Conservation (phyloP, 2,888 invertebrate species). For the Hemicrepidius hirtus region DNA sequence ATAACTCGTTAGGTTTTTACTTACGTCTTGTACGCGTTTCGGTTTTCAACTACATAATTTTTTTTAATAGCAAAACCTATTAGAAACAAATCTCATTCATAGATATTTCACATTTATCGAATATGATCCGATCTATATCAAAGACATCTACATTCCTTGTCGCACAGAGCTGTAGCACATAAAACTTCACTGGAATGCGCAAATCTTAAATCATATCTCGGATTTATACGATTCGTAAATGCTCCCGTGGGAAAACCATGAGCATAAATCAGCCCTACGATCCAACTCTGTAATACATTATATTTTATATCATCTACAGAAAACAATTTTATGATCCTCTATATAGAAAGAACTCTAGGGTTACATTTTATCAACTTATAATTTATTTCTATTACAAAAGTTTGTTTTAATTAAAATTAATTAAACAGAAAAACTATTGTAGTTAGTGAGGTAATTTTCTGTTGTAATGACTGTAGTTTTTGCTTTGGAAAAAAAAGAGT, state of each 20-base stretch:
- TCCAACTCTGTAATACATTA: constrained; percentile 7
- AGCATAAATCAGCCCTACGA: constrained; percentile 46
- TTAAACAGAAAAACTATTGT: no score
- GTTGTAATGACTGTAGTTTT: no score
- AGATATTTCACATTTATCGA: constrained; percentile 37
- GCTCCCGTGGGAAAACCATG: constrained; percentile 54
- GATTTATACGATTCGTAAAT: constrained; percentile 50
- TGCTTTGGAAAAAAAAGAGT: constrained; percentile 1
- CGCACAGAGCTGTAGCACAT: constrained; percentile 34
- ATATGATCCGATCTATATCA: constrained; percentile 42
- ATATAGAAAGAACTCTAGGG: background rate
- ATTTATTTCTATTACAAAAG: background rate
- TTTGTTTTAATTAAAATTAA: no score
- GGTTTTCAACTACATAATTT: no score
- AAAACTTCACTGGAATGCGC: constrained; percentile 53
- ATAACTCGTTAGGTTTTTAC: no score
- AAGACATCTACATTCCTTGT: constrained; percentile 44
- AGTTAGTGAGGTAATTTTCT: no score
- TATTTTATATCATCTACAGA: constrained; percentile 9
- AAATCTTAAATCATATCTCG: constrained; percentile 57
- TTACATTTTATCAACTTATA: background rate
- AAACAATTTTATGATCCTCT: background rate
- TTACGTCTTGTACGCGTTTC: no score
- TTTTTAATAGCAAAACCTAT: no score
- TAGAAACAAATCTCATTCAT: constrained; percentile 17